These are phyloP conservation scores for Amiota minor DNA, from an alignment of 2,888 invertebrate genomes.

Conservation along the genomic window DNA sequence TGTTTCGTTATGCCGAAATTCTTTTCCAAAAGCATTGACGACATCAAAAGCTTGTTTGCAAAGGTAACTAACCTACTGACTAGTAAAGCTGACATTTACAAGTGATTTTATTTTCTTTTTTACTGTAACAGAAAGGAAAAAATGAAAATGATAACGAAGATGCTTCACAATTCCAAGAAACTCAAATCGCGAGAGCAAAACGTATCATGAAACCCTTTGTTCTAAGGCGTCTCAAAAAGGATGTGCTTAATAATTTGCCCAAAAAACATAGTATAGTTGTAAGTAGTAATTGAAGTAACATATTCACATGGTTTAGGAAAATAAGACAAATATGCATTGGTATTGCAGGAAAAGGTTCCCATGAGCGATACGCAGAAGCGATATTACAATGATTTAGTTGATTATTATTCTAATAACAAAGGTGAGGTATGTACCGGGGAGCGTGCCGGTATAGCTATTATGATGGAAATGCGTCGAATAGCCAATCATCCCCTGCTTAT, in stretches of 20 bases:
- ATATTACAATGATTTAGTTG: constrained; percentile 84
- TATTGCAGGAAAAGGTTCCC: constrained; percentile 74
- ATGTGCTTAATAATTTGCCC: constrained; percentile 90
- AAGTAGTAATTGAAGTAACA: constrained; percentile 43
- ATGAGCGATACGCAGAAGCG: constrained; percentile 83
- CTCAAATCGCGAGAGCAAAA: constrained; percentile 93
- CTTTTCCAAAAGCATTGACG: constrained; percentile 90
- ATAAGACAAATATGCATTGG: neutral
- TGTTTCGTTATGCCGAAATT: constrained; percentile 97
- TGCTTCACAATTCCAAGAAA: constrained; percentile 87
- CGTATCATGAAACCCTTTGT: constrained; percentile 97
- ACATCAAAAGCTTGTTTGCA: constrained; percentile 89
- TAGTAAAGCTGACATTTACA: neutral
- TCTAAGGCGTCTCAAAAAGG: constrained; percentile 87
- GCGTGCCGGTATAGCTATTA: constrained; percentile 83
- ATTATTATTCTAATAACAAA: constrained; percentile 79
- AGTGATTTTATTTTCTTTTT: neutral
- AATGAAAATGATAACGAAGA: constrained; percentile 76
- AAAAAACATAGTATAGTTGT: constrained; percentile 84
- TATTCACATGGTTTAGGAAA: neutral
- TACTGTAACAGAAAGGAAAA: constrained; percentile 75
- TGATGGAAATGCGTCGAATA: constrained; percentile 94
- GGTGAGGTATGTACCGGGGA: constrained; percentile 77
- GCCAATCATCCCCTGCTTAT: constrained; percentile 94
- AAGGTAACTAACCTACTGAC: constrained; percentile 75